A percentile compares a stretch with the other conserved stretches of the same genome.
Conservation (phyloP, 2,113 vertebrate species). For the Ptyas mucosa region DNA sequence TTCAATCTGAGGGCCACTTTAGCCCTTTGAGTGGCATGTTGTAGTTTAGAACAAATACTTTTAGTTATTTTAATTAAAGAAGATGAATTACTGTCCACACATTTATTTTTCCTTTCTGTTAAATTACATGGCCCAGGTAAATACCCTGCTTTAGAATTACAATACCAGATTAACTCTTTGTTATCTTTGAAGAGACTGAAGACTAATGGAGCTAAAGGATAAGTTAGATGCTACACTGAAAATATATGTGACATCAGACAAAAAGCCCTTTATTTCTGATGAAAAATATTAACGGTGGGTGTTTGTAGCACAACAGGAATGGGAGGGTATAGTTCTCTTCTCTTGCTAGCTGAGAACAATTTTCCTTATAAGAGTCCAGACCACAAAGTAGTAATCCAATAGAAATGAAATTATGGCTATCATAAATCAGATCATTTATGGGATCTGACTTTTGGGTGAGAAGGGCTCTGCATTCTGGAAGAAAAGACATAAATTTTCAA, state of each 20-base stretch:
- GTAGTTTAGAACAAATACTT: neutral
- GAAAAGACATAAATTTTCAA: neutral
- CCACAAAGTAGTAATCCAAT: neutral
- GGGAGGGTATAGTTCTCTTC: neutral
- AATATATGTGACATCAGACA: neutral
- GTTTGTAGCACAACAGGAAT: neutral
- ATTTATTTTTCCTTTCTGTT: neutral
- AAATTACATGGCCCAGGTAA: neutral
- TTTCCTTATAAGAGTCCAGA: neutral
- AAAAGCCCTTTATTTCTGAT: neutral
- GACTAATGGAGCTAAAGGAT: neutral
- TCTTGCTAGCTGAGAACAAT: neutral
- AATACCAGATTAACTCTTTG: neutral
- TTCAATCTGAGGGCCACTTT: neutral
- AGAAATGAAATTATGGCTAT: neutral
- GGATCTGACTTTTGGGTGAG: neutral
- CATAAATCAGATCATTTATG: neutral
- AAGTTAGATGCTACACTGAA: neutral
- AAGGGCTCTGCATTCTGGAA: neutral
- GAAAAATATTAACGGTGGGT: neutral
- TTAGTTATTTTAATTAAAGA: neutral
- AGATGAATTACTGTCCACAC: neutral
- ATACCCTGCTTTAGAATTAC: neutral
- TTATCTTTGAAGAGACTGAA: neutral
- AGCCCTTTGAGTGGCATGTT: neutral